Evolutionary conservation across 2,113 vertebrate species (phyloP).

Genomic region (Crypturellus undulatus): DNA sequence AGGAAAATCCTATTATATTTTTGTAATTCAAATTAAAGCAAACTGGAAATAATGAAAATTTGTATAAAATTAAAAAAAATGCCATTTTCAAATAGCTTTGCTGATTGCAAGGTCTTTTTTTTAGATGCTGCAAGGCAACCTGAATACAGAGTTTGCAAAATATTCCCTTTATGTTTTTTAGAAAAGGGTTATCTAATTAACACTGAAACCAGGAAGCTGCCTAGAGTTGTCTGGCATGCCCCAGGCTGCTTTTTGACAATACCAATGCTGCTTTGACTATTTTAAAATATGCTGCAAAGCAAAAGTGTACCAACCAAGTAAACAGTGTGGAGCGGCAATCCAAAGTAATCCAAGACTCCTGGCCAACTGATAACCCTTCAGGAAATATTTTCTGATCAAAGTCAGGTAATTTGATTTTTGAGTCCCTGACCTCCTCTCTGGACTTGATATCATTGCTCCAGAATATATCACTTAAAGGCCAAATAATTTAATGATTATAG

Average conservation of each 20-base stretch:
- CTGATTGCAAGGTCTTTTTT: background rate
- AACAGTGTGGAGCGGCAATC: background rate
- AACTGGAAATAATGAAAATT: background rate
- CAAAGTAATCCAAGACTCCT: background rate
- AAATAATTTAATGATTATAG: background rate
- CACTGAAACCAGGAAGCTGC: background rate
- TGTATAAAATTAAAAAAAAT: background rate
- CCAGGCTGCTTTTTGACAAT: background rate
- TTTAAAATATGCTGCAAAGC: background rate
- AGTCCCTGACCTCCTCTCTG: background rate
- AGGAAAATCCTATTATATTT: background rate
- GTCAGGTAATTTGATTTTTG: background rate
- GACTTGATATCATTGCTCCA: background rate
- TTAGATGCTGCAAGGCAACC: background rate
- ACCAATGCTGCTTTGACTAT: rapidly evolving
- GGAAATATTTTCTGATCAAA: background rate
- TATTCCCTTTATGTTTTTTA: background rate
- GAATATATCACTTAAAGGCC: background rate
- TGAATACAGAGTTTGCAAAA: background rate
- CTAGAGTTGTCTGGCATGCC: background rate
- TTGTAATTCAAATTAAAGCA: background rate
- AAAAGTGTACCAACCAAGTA: background rate
- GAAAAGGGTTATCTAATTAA: background rate
- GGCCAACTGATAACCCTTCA: background rate
- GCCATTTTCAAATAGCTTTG: background rate